These are phyloP conservation scores for Syrmaticus mikado DNA, from an alignment of 2,113 vertebrate genomes.

Conservation along the genomic window DNA sequence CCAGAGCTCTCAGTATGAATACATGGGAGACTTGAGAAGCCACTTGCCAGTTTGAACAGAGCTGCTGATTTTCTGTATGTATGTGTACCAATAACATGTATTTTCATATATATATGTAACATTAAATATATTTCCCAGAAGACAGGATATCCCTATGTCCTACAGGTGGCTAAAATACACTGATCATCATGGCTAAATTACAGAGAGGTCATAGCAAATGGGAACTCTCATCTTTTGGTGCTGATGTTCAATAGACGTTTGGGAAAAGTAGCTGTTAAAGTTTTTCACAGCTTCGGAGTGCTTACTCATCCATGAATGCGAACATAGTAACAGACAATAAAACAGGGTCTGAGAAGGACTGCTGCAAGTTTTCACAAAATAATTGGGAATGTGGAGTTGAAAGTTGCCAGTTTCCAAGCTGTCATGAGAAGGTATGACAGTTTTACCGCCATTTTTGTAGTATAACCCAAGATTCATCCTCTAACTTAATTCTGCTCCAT, in stretches of 20 bases:
- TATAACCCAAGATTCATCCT: not conserved
- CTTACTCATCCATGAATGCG: not conserved
- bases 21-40: not conserved
- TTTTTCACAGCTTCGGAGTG: slow-evolving; percentile 18
- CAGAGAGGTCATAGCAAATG: not conserved
- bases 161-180: not conserved
- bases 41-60: not conserved
- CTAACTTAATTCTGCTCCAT: not conserved
- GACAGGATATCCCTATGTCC: not conserved
- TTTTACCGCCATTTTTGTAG: not conserved
- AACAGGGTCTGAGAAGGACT: not conserved
- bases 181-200: not conserved
- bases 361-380: not conserved
- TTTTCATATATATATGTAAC: no score
- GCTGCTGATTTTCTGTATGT: not conserved
- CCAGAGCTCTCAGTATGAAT: not conserved
- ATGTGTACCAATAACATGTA: not conserved
- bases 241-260: not conserved
- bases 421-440: not conserved
- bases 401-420: not conserved
- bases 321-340: slow-evolving; percentile 13
- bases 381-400: not conserved
- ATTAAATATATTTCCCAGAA: not conserved
- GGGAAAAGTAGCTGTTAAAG: slow-evolving; percentile 1
- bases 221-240: not conserved